Evolutionary conservation across 2,797 vertebrate genomes (phyloP), one percentile per base, ranked within the genome.

Genomic region (Siniperca obscura): DNA sequence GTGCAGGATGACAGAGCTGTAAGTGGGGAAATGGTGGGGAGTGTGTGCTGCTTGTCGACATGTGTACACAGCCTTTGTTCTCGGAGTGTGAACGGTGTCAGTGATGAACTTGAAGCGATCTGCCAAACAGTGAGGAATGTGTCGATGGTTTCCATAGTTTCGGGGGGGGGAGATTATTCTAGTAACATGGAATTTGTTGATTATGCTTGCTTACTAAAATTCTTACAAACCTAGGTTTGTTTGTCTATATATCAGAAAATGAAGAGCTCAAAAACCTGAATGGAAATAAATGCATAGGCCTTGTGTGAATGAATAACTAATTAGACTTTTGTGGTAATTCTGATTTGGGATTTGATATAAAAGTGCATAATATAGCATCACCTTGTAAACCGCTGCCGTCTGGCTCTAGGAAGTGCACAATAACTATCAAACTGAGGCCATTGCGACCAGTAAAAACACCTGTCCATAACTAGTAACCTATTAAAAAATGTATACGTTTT

Each of bases 81-180:
- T 81, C 40, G 9, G 21, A 73, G 83, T 83, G 87, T 81, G 87
- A 91, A 87, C 42, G 14, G 82, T 84, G 85, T 82, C 55, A 22
- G 74, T 71, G 78, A 92, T 82, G 78, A 91, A 91, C 82, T 88
- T 84, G 61, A 90, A 84, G 77, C 55, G 60, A 79, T 84, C 73
- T 76, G 82, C 65, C 52, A 78, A 81, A 87, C 79, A 78, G 79
- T 68, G 65, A 87, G 59, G 59, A 83, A 68, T 80, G 85, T 88
- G 87, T 91, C 56, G 42, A 75, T 64, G 77, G 91, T 91, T 92
- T 82, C 91, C 87, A 92, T 93, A 91, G 89, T 87, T 90, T 86
- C 82, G 38, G 2, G 2, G 25, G 57, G 52, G 70, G 6, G 70
- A 59, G 42, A 46, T 55, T 77, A 6, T 48, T 61, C 38, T 17